Evolutionary conservation across 2,113 vertebrate genomes (phyloP).

Genomic region (Motacilla tschutschensis): DNA sequence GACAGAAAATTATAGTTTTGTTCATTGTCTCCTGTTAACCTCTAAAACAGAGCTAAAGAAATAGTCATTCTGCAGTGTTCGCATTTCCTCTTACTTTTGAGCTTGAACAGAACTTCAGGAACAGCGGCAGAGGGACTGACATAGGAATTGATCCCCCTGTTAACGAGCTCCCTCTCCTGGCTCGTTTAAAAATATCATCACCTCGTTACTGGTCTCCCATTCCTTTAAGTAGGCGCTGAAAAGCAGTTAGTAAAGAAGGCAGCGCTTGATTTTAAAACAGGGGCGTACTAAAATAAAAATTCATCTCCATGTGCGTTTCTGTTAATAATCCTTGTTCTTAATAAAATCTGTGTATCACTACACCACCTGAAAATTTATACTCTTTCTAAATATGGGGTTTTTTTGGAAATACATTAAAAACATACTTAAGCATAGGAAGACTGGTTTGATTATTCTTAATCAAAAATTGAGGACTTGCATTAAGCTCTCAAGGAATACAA

Average conservation of each 20-base stretch:
- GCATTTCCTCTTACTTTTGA: neutral
- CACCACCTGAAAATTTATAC: constrained; percentile 14
- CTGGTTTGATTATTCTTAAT: constrained; percentile 44
- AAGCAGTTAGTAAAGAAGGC: neutral
- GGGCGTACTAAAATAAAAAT: neutral
- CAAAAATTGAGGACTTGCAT: constrained; percentile 25
- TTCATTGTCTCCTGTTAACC: constrained; percentile 32
- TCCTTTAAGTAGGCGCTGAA: neutral
- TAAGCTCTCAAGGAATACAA: constrained; percentile 56
- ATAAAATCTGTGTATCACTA: constrained; percentile 5
- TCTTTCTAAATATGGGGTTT: neutral
- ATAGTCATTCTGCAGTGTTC: neutral
- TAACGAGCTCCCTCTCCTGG: constrained; percentile 54
- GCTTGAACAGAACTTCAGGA: neutral
- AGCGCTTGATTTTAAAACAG: neutral
- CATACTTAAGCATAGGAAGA: constrained; percentile 42
- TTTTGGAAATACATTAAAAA: constrained; percentile 20
- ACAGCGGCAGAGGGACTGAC: neutral
- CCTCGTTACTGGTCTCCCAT: neutral
- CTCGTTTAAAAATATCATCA: neutral
- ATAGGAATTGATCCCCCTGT: neutral
- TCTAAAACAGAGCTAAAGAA: constrained; percentile 23
- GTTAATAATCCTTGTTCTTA: neutral
- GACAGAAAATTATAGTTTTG: constrained; percentile 26
- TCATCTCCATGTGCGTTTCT: neutral